A percentile compares a stretch with the other conserved stretches of the same genome.
phyloP scores from a whole-genome alignment of 2,888 invertebrate genomes.

The Ichneumoninae sp. region DNA sequence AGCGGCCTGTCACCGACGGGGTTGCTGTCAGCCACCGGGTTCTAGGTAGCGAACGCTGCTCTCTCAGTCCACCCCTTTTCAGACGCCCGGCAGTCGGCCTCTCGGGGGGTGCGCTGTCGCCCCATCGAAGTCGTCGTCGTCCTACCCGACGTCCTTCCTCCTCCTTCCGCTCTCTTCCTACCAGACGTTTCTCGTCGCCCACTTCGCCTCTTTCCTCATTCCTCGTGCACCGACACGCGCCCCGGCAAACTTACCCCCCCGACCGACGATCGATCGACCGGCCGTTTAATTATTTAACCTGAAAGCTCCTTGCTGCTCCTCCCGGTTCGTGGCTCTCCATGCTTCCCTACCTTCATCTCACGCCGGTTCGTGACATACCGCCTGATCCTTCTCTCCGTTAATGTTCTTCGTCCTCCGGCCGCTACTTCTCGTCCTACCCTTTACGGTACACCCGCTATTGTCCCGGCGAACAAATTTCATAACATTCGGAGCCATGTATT shows the following conservation, averaged over 20 bases:
- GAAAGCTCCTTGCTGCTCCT: slow-evolving; percentile 62
- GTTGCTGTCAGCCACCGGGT: slow-evolving; percentile 78
- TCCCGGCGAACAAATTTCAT: not conserved
- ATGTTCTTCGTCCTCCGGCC: not conserved
- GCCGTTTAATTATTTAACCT: slow-evolving; percentile 78
- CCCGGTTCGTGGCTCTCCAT: slow-evolving; percentile 1
- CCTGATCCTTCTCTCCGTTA: slow-evolving; percentile 25
- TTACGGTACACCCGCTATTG: not conserved
- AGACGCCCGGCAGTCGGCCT: slow-evolving; percentile 68
- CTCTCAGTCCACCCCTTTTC: slow-evolving; percentile 60
- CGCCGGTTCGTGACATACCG: slow-evolving; percentile 42
- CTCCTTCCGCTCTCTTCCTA: slow-evolving; percentile 58
- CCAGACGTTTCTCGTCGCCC: slow-evolving; percentile 55
- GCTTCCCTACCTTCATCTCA: slow-evolving; percentile 49
- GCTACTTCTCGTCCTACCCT: not conserved
- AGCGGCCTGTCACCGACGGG: slow-evolving; percentile 79
- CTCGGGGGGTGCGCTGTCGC: slow-evolving; percentile 59
- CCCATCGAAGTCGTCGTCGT: slow-evolving; percentile 59
- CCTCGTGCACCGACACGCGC: slow-evolving; percentile 62
- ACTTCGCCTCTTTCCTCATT: slow-evolving; percentile 60
- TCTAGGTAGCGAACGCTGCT: slow-evolving; percentile 63
- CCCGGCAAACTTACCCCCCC: slow-evolving; percentile 50
- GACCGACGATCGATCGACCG: slow-evolving; percentile 69
- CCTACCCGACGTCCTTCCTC: slow-evolving; percentile 61
- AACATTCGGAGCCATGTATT: not conserved